A percentile compares a stretch with the other conserved stretches of the same genome.
Conservation (phyloP, 1,140 invertebrate genomes). For the Sitobion miscanthi region DNA sequence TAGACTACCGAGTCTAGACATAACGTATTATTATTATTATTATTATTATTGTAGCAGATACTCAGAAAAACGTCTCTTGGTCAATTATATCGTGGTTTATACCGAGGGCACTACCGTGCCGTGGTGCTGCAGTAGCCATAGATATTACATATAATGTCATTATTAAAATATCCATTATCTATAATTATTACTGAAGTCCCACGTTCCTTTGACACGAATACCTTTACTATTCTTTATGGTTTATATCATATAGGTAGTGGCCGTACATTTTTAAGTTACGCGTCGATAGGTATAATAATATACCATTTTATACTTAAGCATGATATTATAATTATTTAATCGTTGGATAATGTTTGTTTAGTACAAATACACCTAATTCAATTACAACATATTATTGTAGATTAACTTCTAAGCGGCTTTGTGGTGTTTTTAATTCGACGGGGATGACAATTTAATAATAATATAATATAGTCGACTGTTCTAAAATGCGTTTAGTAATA, state of each 20-base stretch:
- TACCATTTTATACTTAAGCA: not conserved
- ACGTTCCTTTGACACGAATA: not conserved
- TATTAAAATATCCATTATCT: not conserved
- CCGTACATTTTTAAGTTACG: not conserved
- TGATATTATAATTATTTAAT: too few species aligned
- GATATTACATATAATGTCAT: not conserved
- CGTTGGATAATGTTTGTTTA: too few species aligned
- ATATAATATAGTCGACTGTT: too few species aligned
- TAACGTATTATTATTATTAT: slow-evolving; percentile 12
- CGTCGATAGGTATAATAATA: not conserved
- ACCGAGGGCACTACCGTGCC: not conserved
- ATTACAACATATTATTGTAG: too few species aligned
- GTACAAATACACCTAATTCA: too few species aligned
- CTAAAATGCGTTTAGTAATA: too few species aligned
- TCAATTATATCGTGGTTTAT: not conserved
- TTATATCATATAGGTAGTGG: too few species aligned
- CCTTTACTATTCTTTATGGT: not conserved
- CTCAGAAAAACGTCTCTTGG: slow-evolving; percentile 1
- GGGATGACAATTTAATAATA: too few species aligned
- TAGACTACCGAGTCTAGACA: slow-evolving; percentile 1
- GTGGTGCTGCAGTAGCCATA: not conserved
- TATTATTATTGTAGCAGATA: not conserved
- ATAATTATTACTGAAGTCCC: not conserved
- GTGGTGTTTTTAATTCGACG: too few species aligned
- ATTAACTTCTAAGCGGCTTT: too few species aligned